Evolutionary conservation across 2,888 invertebrate species (phyloP), one percentile per base, ranked within the genome.

Genomic region (Netelia fuscicornis): DNA sequence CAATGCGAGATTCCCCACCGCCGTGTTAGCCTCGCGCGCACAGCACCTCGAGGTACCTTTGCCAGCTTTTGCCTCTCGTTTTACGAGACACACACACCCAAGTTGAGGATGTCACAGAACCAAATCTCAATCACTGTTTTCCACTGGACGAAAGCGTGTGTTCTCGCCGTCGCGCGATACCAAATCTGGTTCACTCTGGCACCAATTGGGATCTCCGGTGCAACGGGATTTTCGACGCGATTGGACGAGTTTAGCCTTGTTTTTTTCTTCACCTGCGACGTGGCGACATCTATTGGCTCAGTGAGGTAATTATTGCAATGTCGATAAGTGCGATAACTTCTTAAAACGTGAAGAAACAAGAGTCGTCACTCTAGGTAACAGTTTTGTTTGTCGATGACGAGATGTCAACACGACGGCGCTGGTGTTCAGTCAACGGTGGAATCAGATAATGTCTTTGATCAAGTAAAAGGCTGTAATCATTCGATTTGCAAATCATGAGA

Each of bases 161-260:
- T 77, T 81, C 44, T 60, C 17, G 13, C 44, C 11, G 62, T 76
- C 54, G 60, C 48, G 20, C 42, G 37, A 30, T 37, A 54, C 67
- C 25, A 81, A 81, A 81, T 84, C 81, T 77, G 58, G 37, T 58
- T 77, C 72, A 30, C 60, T 17, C 54, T 68, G 62, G 56, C 60
- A 72, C 84, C 84, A 84, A 84, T 84, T 81, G 84, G 54, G 65
- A 56, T 72, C 81, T 77, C 72, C 84, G 84, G 72, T 81, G 84
- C 81, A 81, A 52, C 81, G 80, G 76, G 81, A 84, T 84, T 84
- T 77, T 74, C 48, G n/a, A 25, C 64, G 6, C 54, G 84, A 81
- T 84, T 84, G 84, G 84, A 77, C 70, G 81, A 44, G n/a, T 74
- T 30, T 62, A n/a, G 10, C 11, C 3, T 11, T 9, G 9, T n/a